Evolutionary conservation across 2,888 invertebrate species (phyloP).

Genomic region (Dasysyrphus tricinctus): DNA sequence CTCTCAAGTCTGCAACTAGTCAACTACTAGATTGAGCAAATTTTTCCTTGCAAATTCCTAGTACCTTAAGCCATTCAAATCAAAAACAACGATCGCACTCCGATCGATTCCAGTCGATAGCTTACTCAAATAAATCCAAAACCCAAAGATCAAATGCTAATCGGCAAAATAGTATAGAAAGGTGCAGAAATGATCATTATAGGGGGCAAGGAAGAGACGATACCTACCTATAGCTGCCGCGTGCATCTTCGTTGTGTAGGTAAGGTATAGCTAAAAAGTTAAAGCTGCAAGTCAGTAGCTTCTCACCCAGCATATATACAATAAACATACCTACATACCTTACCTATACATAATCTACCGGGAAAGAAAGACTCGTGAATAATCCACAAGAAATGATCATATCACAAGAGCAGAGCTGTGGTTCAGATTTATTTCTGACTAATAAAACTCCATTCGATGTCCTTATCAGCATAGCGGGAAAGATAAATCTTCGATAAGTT

Average conservation of each 20-base stretch:
- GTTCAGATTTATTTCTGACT: constrained; percentile 78
- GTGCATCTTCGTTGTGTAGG: constrained; percentile 30
- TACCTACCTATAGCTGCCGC: neutral
- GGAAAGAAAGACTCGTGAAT: constrained; percentile 69
- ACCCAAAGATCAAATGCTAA: constrained; percentile 73
- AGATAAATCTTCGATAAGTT: constrained; percentile 75
- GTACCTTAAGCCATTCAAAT: constrained; percentile 62
- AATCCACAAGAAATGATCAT: constrained; percentile 71
- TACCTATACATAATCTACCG: neutral
- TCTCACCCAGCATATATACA: neutral
- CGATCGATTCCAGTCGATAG: constrained; percentile 65
- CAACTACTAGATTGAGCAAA: constrained; percentile 53
- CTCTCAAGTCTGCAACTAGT: constrained; percentile 18
- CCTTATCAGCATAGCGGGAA: constrained; percentile 72
- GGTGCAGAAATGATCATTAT: constrained; percentile 20
- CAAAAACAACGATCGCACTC: constrained; percentile 63
- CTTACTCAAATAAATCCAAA: constrained; percentile 65
- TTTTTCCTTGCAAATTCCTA: constrained; percentile 67
- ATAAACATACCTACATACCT: too few relatives aligned
- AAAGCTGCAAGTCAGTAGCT: constrained; percentile 29
- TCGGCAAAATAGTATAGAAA: constrained; percentile 60
- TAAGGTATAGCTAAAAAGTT: neutral
- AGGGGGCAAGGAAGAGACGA: neutral
- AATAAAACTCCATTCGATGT: constrained; percentile 76
- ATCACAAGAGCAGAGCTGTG: constrained; percentile 72